phyloP scores from a whole-genome alignment of 2,888 invertebrate species.

The Machimus atricapillus region DNA sequence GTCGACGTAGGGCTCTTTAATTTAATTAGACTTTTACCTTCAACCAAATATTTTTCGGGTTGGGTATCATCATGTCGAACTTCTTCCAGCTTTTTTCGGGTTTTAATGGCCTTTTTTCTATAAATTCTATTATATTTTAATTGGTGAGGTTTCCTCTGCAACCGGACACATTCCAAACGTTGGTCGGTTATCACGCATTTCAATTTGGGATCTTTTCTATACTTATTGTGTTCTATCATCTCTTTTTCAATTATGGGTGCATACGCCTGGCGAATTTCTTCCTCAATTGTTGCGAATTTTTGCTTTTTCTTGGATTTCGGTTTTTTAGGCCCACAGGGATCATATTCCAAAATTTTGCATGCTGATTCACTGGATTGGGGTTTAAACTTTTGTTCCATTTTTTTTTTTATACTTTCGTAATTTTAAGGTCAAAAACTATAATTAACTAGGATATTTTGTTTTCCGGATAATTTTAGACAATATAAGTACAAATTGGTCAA shows the following conservation, averaged over 20 bases:
- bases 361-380: constrained; percentile 52
- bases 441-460: not conserved
- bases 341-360: constrained; percentile 49
- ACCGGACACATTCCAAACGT: constrained; percentile 52
- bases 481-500: not conserved
- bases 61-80: not conserved
- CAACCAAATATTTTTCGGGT: not conserved
- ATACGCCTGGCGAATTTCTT: not conserved
- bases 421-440: not conserved
- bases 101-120: constrained; percentile 50
- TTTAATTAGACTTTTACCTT: not conserved
- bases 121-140: constrained; percentile 51
- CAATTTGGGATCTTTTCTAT: constrained; percentile 45
- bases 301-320: not conserved
- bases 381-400: constrained; percentile 57
- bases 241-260: not conserved
- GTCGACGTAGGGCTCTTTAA: not conserved
- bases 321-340: not conserved
- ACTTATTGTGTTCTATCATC: not conserved
- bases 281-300: not conserved
- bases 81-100: not conserved
- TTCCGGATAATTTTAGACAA: not conserved
- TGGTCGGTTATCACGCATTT: constrained; percentile 52
- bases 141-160: constrained; percentile 52
- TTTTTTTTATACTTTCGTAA: constrained; percentile 43